These are phyloP conservation scores for Rhabdornis inornatus DNA, from an alignment of 2,113 vertebrate genomes.

Conservation along the genomic window DNA sequence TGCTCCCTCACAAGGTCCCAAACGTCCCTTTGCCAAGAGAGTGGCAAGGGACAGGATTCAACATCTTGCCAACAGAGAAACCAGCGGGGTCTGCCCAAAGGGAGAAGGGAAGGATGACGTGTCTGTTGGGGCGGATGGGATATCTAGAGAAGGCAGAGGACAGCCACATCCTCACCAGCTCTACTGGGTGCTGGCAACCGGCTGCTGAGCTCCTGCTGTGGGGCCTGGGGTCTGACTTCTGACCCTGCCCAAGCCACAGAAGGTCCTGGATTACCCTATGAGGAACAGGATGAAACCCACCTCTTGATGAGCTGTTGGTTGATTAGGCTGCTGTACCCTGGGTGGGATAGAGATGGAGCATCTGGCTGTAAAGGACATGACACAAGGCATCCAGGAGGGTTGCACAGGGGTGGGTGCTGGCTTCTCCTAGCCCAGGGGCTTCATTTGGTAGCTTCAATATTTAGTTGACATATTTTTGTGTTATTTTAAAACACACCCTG, in stretches of 20 bases:
- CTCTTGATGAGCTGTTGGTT: not conserved
- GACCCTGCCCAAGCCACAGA: not conserved
- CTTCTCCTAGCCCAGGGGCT: not conserved
- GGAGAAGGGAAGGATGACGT: not conserved
- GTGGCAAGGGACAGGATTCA: not conserved
- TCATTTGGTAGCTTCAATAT: not conserved
- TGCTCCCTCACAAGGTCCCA: fast-evolving
- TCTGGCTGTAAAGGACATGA: not conserved
- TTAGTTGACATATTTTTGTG: not conserved
- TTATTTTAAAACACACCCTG: not conserved
- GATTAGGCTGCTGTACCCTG: not conserved
- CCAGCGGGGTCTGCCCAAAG: not conserved
- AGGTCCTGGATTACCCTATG: not conserved
- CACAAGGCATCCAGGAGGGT: not conserved
- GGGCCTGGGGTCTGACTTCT: not conserved
- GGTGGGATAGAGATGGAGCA: not conserved
- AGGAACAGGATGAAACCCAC: not conserved
- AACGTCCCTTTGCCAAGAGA: not conserved
- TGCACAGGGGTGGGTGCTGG: not conserved
- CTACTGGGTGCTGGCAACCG: not conserved
- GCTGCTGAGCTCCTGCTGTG: not conserved
- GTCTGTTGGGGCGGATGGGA: not conserved
- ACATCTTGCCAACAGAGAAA: not conserved
- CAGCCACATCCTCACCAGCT: not conserved
- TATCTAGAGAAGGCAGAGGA: not conserved